Conservation (phyloP, 2,113 vertebrate genomes). For the Stictonetta naevosa region DNA sequence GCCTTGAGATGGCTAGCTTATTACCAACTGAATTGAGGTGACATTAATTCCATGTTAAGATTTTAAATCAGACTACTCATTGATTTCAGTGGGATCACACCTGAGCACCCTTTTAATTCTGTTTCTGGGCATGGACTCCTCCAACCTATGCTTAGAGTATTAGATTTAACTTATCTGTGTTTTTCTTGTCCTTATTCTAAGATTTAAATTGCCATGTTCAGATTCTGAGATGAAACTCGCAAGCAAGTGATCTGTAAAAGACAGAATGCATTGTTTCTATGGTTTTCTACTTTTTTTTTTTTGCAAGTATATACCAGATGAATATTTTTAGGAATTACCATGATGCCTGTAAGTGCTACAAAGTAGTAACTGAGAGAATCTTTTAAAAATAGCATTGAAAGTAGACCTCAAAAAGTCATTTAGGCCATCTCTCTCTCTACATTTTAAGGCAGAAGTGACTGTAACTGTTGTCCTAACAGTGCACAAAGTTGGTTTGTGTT, state of each 20-base stretch:
- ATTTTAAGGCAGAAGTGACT: not conserved
- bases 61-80: not conserved
- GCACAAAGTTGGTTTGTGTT: not conserved
- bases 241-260: not conserved
- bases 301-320: not conserved
- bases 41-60: not conserved
- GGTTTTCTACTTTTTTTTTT: not conserved
- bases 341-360: not conserved
- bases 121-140: not conserved
- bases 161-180: not conserved
- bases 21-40: not conserved
- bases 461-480: accelerated
- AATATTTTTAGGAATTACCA: not conserved
- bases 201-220: not conserved
- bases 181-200: not conserved
- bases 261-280: not conserved
- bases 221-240: not conserved
- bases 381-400: not conserved
- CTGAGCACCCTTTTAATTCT: not conserved
- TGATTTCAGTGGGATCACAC: not conserved
- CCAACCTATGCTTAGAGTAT: not conserved
- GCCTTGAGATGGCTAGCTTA: not conserved
- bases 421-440: not conserved
- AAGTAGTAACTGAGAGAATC: not conserved
- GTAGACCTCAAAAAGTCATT: not conserved